These are phyloP conservation scores for Delia radicum DNA, from an alignment of 1,140 invertebrate genomes.

Conservation along the genomic window DNA sequence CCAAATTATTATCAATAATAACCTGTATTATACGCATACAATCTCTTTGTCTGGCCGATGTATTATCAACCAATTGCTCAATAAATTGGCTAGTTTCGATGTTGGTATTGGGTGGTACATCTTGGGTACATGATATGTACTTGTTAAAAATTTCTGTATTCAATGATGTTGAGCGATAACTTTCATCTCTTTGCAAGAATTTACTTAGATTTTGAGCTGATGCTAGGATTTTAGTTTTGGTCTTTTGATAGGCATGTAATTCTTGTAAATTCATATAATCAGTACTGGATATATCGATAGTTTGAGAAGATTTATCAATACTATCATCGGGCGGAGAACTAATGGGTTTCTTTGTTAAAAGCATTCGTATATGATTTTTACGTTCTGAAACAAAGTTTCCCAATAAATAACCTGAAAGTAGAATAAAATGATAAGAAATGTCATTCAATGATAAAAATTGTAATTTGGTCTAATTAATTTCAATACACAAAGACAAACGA, in stretches of 20 bases:
- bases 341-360: constrained; percentile 38
- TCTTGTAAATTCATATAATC: constrained; percentile 48
- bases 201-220: constrained; percentile 45
- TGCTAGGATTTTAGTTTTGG: constrained; percentile 41
- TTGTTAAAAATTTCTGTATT: constrained; percentile 52
- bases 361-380: constrained; percentile 49
- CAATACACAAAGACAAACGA: too few relatives aligned
- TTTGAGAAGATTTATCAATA: constrained; percentile 19
- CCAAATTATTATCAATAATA: constrained; percentile 48
- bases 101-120: constrained; percentile 49
- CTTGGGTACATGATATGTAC: constrained; percentile 52
- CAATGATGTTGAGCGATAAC: constrained; percentile 46
- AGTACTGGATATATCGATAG: constrained; percentile 35
- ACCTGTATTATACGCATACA: constrained; percentile 48
- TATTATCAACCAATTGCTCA: constrained; percentile 49
- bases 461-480: too few relatives aligned
- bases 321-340: constrained; percentile 24
- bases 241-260: constrained; percentile 44
- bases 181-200: constrained; percentile 45
- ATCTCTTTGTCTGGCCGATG: constrained; percentile 46
- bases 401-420: constrained; percentile 44
- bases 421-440: constrained; percentile 30
- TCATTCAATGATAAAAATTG: too few relatives aligned
- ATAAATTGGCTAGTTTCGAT: constrained; percentile 50
- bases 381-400: constrained; percentile 53